These are phyloP conservation scores for Lepidocyrtoides sp. DNA, from an alignment of 2,888 invertebrate genomes.

Conservation along the genomic window DNA sequence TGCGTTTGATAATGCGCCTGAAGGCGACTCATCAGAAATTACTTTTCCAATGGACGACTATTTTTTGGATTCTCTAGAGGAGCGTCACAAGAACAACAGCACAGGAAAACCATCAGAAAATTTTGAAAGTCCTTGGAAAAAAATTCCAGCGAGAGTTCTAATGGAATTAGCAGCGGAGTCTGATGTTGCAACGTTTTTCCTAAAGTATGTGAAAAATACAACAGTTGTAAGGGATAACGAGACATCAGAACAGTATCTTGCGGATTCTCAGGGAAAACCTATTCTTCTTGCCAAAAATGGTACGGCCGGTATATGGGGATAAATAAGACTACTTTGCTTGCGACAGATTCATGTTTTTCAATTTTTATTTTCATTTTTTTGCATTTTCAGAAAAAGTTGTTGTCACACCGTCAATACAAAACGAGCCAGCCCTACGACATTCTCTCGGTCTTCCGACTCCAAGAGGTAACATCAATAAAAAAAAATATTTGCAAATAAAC, in stretches of 20 bases:
- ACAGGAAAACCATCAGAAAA: no score
- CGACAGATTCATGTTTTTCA: no score
- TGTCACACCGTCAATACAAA: not conserved
- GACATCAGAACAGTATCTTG: slow-evolving; percentile 25
- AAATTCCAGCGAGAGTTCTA: slow-evolving; percentile 56
- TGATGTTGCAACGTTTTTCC: slow-evolving; percentile 27
- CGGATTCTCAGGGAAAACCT: slow-evolving; percentile 15
- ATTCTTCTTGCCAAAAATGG: slow-evolving; percentile 20
- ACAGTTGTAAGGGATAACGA: slow-evolving; percentile 6
- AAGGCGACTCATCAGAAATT: slow-evolving; percentile 41
- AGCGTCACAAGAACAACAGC: not conserved
- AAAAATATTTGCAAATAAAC: no score
- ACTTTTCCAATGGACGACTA: not conserved
- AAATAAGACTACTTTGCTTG: no score
- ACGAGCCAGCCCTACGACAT: not conserved
- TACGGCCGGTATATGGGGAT: no score
- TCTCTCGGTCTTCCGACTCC: no score
- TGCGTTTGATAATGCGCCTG: slow-evolving; percentile 41
- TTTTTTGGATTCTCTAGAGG: not conserved
- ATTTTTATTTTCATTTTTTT: not conserved
- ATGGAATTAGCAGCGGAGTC: slow-evolving; percentile 2
- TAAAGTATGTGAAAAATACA: slow-evolving; percentile 42
- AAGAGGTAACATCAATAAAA: no score
- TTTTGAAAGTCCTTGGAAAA: slow-evolving; percentile 9
- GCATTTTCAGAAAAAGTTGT: slow-evolving; percentile 42